Evolutionary conservation across 2,888 invertebrate species (phyloP).

Genomic region (Cryptus viduatorius): DNA sequence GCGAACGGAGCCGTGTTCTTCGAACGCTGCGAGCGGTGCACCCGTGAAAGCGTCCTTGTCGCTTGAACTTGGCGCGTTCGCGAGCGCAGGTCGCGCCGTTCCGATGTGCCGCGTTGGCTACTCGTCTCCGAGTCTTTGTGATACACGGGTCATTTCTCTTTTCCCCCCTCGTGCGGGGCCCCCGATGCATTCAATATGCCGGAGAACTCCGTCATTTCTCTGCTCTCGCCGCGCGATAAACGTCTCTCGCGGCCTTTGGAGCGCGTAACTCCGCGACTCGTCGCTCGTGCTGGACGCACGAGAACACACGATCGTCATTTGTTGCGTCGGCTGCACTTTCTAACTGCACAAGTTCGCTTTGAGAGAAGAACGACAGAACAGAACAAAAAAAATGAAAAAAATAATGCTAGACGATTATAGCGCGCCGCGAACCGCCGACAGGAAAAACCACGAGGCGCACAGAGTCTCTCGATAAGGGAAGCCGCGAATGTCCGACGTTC

Average conservation of each 20-base stretch:
- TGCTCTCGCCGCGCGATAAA: neutral
- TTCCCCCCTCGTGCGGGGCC: slow-evolving; percentile 13
- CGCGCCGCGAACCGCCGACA: slow-evolving; percentile 2
- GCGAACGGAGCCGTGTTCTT: neutral
- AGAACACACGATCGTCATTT: slow-evolving; percentile 12
- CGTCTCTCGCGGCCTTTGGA: slow-evolving; percentile 13
- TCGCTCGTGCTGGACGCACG: neutral
- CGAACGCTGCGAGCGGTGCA: slow-evolving; percentile 30
- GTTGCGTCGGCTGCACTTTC: slow-evolving; percentile 71
- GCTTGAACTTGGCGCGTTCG: slow-evolving; percentile 80
- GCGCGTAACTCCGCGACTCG: slow-evolving; percentile 12
- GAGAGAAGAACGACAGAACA: neutral
- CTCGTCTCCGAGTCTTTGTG: slow-evolving; percentile 11
- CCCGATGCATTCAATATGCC: slow-evolving; percentile 19
- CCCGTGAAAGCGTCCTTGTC: slow-evolving; percentile 82
- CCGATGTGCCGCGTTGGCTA: slow-evolving; percentile 39
- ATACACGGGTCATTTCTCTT: slow-evolving; percentile 45
- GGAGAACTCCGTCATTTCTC: slow-evolving; percentile 10
- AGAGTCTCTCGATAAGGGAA: neutral
- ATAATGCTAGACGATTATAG: neutral
- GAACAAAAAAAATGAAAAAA: neutral
- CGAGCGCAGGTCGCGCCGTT: slow-evolving; percentile 55
- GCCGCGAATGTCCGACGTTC: neutral
- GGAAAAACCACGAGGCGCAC: slow-evolving; percentile 1
- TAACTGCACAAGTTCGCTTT: slow-evolving; percentile 58